These are phyloP conservation scores for Nesogale talazaci DNA, from an alignment of 2,113 vertebrate species.

Conservation along the genomic window DNA sequence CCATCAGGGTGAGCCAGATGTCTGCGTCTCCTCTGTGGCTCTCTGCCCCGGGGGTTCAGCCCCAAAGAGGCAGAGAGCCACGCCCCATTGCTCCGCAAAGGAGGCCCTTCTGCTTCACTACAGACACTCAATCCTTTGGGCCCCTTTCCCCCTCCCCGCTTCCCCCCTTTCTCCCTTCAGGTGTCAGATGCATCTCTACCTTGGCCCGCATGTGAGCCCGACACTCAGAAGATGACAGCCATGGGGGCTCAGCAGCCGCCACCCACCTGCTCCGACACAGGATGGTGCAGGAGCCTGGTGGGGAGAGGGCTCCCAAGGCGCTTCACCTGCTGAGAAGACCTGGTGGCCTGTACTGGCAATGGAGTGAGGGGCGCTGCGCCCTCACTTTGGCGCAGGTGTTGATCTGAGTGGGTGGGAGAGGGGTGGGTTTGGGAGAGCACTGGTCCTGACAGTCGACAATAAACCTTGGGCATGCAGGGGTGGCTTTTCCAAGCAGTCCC, in stretches of 20 bases:
- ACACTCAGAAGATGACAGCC: constrained; percentile 78
- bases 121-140: not conserved
- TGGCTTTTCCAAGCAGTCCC: not conserved
- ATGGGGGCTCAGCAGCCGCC: not conserved
- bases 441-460: constrained; percentile 37
- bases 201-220: constrained; percentile 51
- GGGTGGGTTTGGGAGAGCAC: not conserved
- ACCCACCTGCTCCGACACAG: not conserved
- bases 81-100: constrained; percentile 64
- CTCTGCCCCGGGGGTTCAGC: too few relatives aligned
- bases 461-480: not conserved
- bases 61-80: constrained; percentile 61
- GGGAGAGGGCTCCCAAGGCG: not conserved
- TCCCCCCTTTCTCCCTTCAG: constrained; percentile 7
- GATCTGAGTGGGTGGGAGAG: not conserved
- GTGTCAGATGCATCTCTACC: constrained; percentile 51
- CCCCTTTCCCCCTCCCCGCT: not conserved
- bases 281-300: not conserved
- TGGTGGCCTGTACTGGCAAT: not conserved
- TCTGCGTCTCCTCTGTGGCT: constrained; percentile 70
- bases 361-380: not conserved
- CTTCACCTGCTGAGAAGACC: not conserved
- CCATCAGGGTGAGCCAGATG: constrained; percentile 75
- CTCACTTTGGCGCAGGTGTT: not conserved
- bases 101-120: not conserved